Evolutionary conservation across 2,888 invertebrate species (phyloP).

Genomic region (Heliconius hortense): DNA sequence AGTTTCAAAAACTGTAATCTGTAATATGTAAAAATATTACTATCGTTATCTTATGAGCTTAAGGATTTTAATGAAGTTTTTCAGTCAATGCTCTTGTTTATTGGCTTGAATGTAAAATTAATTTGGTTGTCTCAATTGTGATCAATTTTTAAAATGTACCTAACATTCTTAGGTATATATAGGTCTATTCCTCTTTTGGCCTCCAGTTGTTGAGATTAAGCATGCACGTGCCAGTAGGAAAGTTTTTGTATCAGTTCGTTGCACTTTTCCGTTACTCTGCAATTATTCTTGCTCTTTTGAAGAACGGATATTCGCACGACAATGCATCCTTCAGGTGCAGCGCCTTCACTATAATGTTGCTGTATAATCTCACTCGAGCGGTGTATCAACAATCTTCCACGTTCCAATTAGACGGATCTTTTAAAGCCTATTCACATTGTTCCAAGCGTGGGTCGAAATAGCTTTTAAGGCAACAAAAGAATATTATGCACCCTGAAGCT

Average conservation of each 20-base stretch:
- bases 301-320: slow-evolving; percentile 25
- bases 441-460: slow-evolving; percentile 48
- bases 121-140: neutral
- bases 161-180: too few species aligned
- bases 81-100: neutral
- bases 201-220: slow-evolving; percentile 39
- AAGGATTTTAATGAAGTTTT: neutral
- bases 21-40: neutral
- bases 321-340: slow-evolving; percentile 6
- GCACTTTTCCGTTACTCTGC: slow-evolving; percentile 38
- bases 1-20: neutral
- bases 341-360: neutral
- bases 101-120: neutral
- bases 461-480: slow-evolving; percentile 56
- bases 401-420: slow-evolving; percentile 37
- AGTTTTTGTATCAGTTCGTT: slow-evolving; percentile 48
- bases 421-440: slow-evolving; percentile 40
- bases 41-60: neutral
- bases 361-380: neutral
- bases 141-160: neutral
- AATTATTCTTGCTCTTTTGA: slow-evolving; percentile 32
- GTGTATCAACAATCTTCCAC: slow-evolving; percentile 30
- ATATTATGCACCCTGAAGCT: slow-evolving; percentile 53
- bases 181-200: slow-evolving; percentile 32
- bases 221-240: slow-evolving; percentile 43